These are phyloP conservation scores for Mustela lutreola DNA, from an alignment of 2,113 vertebrate genomes.

Conservation along the genomic window DNA sequence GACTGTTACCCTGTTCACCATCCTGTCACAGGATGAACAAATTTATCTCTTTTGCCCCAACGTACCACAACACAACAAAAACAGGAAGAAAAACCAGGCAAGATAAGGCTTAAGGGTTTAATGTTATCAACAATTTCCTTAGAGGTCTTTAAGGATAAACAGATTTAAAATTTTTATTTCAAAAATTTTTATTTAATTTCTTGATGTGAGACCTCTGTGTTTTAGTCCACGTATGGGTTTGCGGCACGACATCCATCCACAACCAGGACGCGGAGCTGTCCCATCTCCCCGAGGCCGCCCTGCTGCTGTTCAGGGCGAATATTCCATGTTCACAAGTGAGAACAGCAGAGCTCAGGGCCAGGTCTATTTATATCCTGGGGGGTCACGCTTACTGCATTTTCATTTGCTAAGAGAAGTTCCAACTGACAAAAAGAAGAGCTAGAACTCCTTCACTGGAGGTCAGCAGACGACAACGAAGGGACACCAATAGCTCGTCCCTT, in stretches of 20 bases:
- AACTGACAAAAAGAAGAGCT: not conserved
- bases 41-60: slow-evolving; percentile 57
- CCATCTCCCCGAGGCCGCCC: not conserved
- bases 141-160: not conserved
- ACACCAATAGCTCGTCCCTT: not conserved
- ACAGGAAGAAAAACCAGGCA: slow-evolving; percentile 66
- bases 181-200: not conserved
- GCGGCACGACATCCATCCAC: not conserved
- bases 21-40: slow-evolving; percentile 53
- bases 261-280: not conserved
- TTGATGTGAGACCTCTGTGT: not conserved
- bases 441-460: slow-evolving; percentile 7
- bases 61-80: slow-evolving; percentile 54
- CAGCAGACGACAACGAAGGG: not conserved
- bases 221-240: not conserved
- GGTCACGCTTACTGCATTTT: not conserved
- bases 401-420: not conserved
- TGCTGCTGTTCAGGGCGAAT: not conserved
- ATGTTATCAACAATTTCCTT: not conserved
- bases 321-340: not conserved
- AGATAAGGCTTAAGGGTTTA: not conserved
- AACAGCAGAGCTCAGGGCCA: not conserved
- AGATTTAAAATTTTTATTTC: not conserved
- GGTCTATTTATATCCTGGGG: slow-evolving; percentile 1
- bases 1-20: slow-evolving; percentile 27